A percentile compares a stretch with the other conserved stretches of the same genome.
These are phyloP conservation scores for Ptychoptera contaminata DNA, from an alignment of 2,888 invertebrate genomes.

Conservation along the genomic window DNA sequence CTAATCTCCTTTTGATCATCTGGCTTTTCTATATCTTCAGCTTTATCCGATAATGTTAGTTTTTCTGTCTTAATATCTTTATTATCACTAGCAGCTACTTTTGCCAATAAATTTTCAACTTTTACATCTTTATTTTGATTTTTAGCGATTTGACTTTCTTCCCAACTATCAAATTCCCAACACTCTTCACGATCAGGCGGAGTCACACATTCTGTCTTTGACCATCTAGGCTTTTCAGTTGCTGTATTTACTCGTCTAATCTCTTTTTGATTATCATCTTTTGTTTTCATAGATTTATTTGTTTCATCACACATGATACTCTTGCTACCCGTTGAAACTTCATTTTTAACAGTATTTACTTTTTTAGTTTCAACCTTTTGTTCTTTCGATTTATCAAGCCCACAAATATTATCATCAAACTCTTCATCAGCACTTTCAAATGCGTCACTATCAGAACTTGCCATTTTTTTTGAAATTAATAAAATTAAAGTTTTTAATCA, in stretches of 20 bases:
- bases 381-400: slow-evolving; percentile 1
- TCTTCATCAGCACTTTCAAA: slow-evolving; percentile 68
- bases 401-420: slow-evolving; percentile 22
- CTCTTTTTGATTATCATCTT: slow-evolving; percentile 3
- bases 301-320: no score
- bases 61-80: neutral
- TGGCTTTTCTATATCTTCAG: no score
- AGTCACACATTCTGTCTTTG: neutral
- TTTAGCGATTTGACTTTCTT: neutral
- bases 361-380: slow-evolving; percentile 2
- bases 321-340: neutral
- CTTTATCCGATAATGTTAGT: no score
- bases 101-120: no score
- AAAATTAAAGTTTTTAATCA: neutral
- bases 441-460: slow-evolving; percentile 57
- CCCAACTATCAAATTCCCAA: neutral
- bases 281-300: slow-evolving; percentile 5
- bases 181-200: neutral
- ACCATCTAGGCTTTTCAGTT: neutral
- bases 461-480: slow-evolving; percentile 33
- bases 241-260: neutral
- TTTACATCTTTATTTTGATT: no score
- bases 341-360: neutral
- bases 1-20: no score
- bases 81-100: neutral